phyloP scores from a whole-genome alignment of 37 sponge, comb jelly and placozoan species.

The Corticium candelabrum region DNA sequence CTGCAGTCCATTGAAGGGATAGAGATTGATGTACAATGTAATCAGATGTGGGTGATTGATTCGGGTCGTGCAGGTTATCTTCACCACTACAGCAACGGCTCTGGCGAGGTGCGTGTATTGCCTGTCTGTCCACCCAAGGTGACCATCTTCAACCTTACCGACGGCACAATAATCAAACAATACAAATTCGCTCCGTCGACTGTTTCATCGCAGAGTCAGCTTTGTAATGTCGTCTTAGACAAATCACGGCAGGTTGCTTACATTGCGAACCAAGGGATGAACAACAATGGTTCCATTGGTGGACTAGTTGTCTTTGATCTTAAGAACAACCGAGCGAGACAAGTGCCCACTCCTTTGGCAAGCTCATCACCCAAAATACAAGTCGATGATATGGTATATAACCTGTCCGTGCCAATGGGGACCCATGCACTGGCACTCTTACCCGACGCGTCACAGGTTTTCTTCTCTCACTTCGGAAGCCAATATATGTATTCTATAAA shows the following conservation, averaged over 20 bases:
- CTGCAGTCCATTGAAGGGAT: background rate
- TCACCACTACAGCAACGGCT: background rate
- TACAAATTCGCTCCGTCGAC: background rate
- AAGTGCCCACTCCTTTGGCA: no score
- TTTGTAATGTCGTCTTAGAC: background rate
- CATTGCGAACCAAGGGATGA: background rate
- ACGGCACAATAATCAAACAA: background rate
- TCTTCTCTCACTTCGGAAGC: no score
- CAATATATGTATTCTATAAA: no score
- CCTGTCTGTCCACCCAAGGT: background rate
- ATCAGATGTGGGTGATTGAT: background rate
- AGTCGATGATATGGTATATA: no score
- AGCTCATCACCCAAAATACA: no score
- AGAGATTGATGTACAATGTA: background rate
- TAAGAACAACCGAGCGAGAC: background rate
- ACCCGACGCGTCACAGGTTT: no score
- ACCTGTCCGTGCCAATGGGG: no score
- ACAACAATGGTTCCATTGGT: background rate
- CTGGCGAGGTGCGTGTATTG: background rate
- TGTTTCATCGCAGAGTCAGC: background rate
- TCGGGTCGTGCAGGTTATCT: background rate
- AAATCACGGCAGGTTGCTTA: background rate
- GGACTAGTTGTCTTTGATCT: background rate
- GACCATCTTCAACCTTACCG: background rate
- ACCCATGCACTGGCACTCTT: no score